Conservation (phyloP, 2,797 vertebrate genomes). For the Poeciliopsis gracilis region DNA sequence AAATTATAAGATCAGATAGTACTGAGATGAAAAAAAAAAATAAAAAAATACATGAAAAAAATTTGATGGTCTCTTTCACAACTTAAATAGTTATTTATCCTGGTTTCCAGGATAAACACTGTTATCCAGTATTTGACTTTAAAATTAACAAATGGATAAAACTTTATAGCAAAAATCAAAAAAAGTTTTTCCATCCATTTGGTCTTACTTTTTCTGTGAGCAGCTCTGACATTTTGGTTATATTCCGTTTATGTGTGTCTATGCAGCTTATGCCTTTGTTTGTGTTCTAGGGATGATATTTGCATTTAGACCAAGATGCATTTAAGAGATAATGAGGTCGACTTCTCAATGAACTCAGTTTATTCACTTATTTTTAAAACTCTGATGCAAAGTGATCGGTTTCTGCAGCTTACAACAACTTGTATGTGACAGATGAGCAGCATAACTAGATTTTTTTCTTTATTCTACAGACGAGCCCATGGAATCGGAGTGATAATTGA, state of each 20-base stretch:
- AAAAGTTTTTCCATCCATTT: too few relatives aligned
- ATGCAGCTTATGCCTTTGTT: neutral
- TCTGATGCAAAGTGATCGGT: neutral
- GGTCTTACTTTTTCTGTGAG: neutral
- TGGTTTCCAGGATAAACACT: neutral
- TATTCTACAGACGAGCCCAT: slow-evolving; percentile 18
- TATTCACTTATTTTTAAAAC: slow-evolving; percentile 4
- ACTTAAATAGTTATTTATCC: neutral
- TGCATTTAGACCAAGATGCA: neutral
- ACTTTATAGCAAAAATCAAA: neutral
- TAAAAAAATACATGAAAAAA: neutral
- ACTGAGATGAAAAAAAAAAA: neutral
- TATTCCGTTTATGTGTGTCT: neutral
- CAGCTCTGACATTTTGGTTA: neutral
- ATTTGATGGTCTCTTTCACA: neutral
- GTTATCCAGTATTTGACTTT: neutral
- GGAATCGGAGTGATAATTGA: neutral
- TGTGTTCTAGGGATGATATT: neutral
- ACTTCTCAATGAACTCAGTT: neutral
- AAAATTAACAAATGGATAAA: neutral
- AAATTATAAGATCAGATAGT: neutral
- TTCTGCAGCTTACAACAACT: slow-evolving; percentile 12
- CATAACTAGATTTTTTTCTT: slow-evolving; percentile 13
- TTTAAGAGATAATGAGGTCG: neutral
- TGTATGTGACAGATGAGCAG: neutral